Conservation (phyloP, 1,140 invertebrate genomes). For the Neuroterus valhalla region DNA sequence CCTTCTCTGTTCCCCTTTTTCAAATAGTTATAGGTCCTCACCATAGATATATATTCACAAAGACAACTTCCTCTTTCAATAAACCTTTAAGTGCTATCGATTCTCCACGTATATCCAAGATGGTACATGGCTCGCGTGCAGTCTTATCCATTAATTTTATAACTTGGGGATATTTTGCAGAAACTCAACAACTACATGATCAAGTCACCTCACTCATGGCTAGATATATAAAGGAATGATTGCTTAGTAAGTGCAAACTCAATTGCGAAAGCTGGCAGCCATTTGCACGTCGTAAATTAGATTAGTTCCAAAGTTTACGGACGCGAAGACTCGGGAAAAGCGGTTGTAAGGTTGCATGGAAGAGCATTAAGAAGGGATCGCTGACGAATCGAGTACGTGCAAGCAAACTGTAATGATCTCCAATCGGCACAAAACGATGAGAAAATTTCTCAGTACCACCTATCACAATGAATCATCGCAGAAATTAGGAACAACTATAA, state of each 20-base stretch:
- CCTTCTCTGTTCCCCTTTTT: conserved; percentile 33
- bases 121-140: no score
- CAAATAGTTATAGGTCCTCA: conserved; percentile 37
- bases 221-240: conserved; percentile 54
- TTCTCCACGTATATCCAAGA: no score
- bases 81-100: no score
- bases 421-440: conserved; percentile 45
- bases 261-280: conserved; percentile 54
- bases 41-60: conserved; percentile 43
- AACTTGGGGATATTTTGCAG: no score
- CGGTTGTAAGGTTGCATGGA: conserved; percentile 56
- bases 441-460: not conserved
- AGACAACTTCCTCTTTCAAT: no score
- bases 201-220: no score
- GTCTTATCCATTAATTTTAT: no score
- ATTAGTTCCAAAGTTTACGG: conserved; percentile 65
- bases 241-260: conserved; percentile 56
- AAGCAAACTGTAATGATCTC: conserved; percentile 59
- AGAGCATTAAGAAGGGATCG: conserved; percentile 60
- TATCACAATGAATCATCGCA: not conserved
- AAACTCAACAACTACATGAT: conserved; percentile 46
- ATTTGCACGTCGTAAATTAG: conserved; percentile 67
- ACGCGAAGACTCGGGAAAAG: conserved; percentile 55
- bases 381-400: conserved; percentile 61
- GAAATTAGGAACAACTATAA: not conserved